phyloP scores from a whole-genome alignment of 2,888 invertebrate genomes.

The Lordiphosa fenestrarum region DNA sequence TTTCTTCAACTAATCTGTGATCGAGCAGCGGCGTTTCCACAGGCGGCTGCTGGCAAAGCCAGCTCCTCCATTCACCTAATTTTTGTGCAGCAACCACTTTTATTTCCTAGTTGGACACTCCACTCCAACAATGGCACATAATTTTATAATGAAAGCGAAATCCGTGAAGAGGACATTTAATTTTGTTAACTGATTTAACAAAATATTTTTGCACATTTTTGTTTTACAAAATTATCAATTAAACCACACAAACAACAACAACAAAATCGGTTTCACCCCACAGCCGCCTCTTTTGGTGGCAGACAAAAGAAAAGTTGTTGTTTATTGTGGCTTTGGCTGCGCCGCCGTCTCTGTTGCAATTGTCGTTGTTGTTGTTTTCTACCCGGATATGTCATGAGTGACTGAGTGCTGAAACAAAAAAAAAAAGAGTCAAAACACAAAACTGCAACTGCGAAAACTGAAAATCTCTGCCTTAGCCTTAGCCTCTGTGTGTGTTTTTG shows the following conservation, averaged over 20 bases:
- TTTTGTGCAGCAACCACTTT: slow-evolving; percentile 37
- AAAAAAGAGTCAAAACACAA: slow-evolving; percentile 5
- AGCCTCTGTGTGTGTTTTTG: slow-evolving; percentile 1
- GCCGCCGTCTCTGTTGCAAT: slow-evolving; percentile 24
- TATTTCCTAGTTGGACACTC: slow-evolving; percentile 28
- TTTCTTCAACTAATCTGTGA: slow-evolving; percentile 21
- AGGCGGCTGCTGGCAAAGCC: background rate
- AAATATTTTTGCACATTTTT: background rate
- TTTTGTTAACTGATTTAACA: background rate
- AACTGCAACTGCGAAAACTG: slow-evolving; percentile 6
- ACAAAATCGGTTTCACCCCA: too few species aligned
- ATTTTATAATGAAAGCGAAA: slow-evolving; percentile 9
- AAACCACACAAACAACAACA: background rate
- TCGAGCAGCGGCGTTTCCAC: background rate
- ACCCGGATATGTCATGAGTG: slow-evolving; percentile 31
- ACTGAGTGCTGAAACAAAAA: slow-evolving; percentile 17
- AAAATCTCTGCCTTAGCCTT: slow-evolving; percentile 1
- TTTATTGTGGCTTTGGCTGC: slow-evolving; percentile 25
- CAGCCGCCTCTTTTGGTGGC: too few species aligned
- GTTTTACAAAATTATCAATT: background rate
- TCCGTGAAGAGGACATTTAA: background rate
- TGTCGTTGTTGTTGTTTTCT: slow-evolving; percentile 19
- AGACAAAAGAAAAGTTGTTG: slow-evolving; percentile 14
- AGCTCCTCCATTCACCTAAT: slow-evolving; percentile 70
- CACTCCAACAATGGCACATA: slow-evolving; percentile 1